Evolutionary conservation across 1,140 invertebrate genomes (phyloP).

Genomic region (Adelges cooleyi): DNA sequence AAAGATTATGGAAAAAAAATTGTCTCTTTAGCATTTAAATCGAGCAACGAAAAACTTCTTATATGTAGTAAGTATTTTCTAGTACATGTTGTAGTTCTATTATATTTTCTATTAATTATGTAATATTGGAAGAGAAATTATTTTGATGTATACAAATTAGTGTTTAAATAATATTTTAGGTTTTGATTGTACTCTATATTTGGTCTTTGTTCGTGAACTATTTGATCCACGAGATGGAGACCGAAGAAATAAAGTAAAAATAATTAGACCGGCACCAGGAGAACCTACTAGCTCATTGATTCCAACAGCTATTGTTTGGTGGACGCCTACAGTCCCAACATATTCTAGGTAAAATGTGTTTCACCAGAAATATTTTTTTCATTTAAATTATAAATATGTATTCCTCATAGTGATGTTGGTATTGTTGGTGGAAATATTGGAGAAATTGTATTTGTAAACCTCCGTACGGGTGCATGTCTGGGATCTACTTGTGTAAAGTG

Average conservation of each 20-base stretch:
- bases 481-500: slow-evolving; percentile 28
- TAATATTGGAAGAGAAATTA: too few relatives aligned
- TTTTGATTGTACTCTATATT: slow-evolving; percentile 19
- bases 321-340: slow-evolving; percentile 14
- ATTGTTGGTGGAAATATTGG: slow-evolving; percentile 29
- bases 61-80: neutral
- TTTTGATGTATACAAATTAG: too few relatives aligned
- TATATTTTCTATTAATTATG: too few relatives aligned
- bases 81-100: too few relatives aligned
- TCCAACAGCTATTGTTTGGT: slow-evolving; percentile 16
- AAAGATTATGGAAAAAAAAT: slow-evolving; percentile 15
- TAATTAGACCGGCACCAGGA: slow-evolving; percentile 18
- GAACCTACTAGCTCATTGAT: slow-evolving; percentile 10
- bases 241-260: slow-evolving; percentile 15
- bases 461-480: slow-evolving; percentile 21
- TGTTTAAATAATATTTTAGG: neutral
- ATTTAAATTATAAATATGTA: neutral
- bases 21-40: slow-evolving; percentile 17
- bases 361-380: neutral
- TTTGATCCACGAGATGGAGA: slow-evolving; percentile 23
- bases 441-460: slow-evolving; percentile 30
- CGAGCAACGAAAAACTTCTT: slow-evolving; percentile 8
- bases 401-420: slow-evolving; percentile 15
- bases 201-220: slow-evolving; percentile 23
- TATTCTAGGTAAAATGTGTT: slow-evolving; percentile 10